phyloP scores from a whole-genome alignment of 2,113 vertebrate species.

The Polypterus senegalus region DNA sequence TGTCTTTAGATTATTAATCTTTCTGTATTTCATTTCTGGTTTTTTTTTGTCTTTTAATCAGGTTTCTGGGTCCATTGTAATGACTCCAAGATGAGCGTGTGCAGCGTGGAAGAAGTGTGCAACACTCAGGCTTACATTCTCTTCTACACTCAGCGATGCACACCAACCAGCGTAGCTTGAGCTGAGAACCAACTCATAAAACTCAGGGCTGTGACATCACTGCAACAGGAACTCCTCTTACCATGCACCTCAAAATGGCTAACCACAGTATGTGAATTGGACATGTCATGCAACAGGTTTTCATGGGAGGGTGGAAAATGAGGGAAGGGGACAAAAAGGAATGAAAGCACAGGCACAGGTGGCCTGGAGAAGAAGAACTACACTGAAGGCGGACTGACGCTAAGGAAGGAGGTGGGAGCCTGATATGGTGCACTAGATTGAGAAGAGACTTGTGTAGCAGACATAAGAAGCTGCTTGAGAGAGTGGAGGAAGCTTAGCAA shows the following conservation, averaged over 20 bases:
- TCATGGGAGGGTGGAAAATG: neutral
- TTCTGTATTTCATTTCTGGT: no score
- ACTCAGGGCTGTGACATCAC: constrained; percentile 42
- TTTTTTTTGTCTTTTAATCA: constrained; percentile 33
- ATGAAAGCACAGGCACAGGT: neutral
- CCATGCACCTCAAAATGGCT: neutral
- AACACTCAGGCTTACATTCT: constrained; percentile 98
- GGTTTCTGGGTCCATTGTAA: constrained; percentile 99
- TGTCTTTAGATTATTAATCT: no score
- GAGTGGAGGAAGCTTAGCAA: neutral
- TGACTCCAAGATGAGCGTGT: constrained; percentile 97
- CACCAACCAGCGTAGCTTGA: constrained; percentile 41
- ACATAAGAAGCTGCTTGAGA: neutral
- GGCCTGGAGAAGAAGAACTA: neutral
- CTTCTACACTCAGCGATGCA: constrained; percentile 93
- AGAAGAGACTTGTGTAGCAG: neutral
- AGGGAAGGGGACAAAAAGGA: no score
- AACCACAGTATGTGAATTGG: neutral
- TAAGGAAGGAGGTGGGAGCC: neutral
- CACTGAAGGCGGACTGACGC: neutral
- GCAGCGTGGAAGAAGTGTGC: constrained; percentile 96
- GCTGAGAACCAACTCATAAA: constrained; percentile 54
- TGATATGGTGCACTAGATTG: neutral
- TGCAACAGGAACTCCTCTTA: constrained; percentile 15
- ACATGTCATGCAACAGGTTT: neutral